phyloP scores from a whole-genome alignment of 2,888 invertebrate species.

The Prosapia bicincta region DNA sequence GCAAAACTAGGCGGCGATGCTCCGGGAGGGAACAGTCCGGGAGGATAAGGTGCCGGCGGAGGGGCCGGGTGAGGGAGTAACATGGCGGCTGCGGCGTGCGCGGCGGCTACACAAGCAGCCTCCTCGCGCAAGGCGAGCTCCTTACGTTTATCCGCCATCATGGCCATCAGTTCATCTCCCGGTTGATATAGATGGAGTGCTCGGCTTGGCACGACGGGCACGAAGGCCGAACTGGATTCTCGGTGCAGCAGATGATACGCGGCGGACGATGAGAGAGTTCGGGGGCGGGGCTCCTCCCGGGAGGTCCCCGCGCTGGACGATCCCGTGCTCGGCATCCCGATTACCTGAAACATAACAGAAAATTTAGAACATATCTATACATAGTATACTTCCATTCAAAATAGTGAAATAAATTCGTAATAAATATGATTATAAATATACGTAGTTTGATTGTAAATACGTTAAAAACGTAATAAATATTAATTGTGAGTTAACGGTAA shows the following conservation, averaged over 20 bases:
- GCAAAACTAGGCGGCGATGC: conserved; percentile 39
- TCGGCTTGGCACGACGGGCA: conserved; percentile 80
- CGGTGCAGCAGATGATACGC: conserved; percentile 45
- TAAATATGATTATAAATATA: no score
- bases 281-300: conserved; percentile 51
- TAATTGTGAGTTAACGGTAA: no score
- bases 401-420: background rate
- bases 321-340: conserved; percentile 20
- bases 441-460: no score
- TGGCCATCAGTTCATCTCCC: conserved; percentile 71
- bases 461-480: no score
- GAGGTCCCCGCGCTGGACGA: conserved; percentile 42
- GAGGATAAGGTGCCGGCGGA: conserved; percentile 52
- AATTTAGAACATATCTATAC: no score
- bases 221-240: conserved; percentile 72
- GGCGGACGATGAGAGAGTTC: conserved; percentile 55
- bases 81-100: conserved; percentile 52
- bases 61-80: conserved; percentile 56
- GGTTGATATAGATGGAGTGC: conserved; percentile 45
- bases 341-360: background rate
- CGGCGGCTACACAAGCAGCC: conserved; percentile 52
- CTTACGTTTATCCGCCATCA: conserved; percentile 87
- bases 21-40: conserved; percentile 61
- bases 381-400: no score
- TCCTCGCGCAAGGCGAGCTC: conserved; percentile 73